Evolutionary conservation across 2,888 invertebrate genomes (phyloP).

Genomic region (Rutpela maculata): DNA sequence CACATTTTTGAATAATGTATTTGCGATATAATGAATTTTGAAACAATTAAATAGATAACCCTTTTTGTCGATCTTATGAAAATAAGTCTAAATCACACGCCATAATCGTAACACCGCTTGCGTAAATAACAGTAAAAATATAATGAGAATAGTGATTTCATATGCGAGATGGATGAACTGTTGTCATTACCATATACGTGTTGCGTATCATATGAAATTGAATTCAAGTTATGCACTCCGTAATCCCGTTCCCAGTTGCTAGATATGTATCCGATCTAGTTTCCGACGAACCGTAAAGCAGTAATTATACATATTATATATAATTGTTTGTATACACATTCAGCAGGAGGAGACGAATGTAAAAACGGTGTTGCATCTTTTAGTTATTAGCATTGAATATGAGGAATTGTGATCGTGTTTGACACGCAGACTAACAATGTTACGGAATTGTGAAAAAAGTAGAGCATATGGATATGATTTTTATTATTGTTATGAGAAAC

Average conservation of each 20-base stretch:
- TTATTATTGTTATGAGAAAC: slow-evolving; percentile 61
- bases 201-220: slow-evolving; percentile 45
- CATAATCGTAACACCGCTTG: slow-evolving; percentile 28
- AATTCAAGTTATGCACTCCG: slow-evolving; percentile 59
- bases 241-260: slow-evolving; percentile 63
- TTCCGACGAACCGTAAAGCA: slow-evolving; percentile 64
- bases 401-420: slow-evolving; percentile 64
- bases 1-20: background rate
- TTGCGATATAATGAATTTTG: background rate
- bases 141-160: slow-evolving; percentile 46
- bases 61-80: background rate
- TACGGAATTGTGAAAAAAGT: slow-evolving; percentile 61
- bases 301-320: slow-evolving; percentile 70
- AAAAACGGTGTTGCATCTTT: slow-evolving; percentile 52
- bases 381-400: slow-evolving; percentile 67
- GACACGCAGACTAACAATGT: slow-evolving; percentile 61
- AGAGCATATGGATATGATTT: slow-evolving; percentile 57
- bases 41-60: background rate
- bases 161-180: slow-evolving; percentile 42
- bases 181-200: slow-evolving; percentile 39
- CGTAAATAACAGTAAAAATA: slow-evolving; percentile 44
- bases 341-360: slow-evolving; percentile 50
- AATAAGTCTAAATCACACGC: background rate
- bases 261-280: slow-evolving; percentile 64
- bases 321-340: slow-evolving; percentile 69